Percentiles rank a stretch among this genome's conserved stretches.
Evolutionary conservation across 2,113 vertebrate genomes (phyloP).

Genomic region (Struthio camelus): DNA sequence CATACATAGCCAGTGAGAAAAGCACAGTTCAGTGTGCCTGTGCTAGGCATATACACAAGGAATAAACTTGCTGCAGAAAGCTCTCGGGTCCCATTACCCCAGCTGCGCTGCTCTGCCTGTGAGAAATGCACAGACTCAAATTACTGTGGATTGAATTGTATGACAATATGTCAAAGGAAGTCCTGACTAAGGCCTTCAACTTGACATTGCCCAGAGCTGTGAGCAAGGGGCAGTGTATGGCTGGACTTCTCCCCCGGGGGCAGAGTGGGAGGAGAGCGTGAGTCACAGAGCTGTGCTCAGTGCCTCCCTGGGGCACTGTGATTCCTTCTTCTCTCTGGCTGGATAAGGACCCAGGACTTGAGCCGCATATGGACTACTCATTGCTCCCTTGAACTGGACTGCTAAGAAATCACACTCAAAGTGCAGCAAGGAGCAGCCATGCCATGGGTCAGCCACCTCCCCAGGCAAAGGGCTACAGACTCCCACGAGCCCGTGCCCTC

Average conservation of each 20-base stretch:
- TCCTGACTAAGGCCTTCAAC: not conserved
- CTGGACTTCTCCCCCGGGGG: not conserved
- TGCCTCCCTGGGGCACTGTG: not conserved
- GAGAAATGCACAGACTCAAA: not conserved
- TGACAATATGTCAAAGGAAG: not conserved
- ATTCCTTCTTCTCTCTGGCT: not conserved
- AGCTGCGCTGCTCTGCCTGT: not conserved
- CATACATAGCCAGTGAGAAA: not conserved
- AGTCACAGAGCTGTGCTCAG: not conserved
- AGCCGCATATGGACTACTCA: too few species aligned
- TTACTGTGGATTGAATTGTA: not conserved
- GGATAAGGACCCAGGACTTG: not conserved
- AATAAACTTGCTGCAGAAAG: not conserved
- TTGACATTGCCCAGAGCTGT: not conserved
- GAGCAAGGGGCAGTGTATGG: not conserved
- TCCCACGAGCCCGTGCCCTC: not conserved
- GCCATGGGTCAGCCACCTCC: not conserved
- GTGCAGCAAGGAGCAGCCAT: not conserved
- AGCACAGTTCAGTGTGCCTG: rapidly evolving
- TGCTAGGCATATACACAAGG: rapidly evolving
- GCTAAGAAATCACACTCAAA: not conserved
- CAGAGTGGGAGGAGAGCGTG: not conserved
- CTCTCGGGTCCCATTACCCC: not conserved
- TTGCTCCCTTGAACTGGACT: not conserved
- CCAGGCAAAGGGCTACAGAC: not conserved